Evolutionary conservation across 2,888 invertebrate genomes (phyloP), one percentile per base, ranked within the genome.

Genomic region (Papilio gigon): DNA sequence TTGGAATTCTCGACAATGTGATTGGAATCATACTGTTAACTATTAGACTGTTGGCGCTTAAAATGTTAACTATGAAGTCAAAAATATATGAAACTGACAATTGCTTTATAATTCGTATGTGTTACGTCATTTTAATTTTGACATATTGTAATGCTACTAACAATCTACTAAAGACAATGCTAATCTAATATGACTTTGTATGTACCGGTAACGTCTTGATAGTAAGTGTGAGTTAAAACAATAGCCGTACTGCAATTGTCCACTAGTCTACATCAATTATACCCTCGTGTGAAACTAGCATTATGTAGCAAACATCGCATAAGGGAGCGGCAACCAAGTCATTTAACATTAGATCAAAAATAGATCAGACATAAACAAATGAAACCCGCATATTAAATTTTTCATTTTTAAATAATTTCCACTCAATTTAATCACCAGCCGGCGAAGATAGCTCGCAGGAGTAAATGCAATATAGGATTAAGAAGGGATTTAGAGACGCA

Each of bases 301-400:
- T 47, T 47, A 22, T 69, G 42, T 61, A 42, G 60, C 68, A 69
- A 69, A 69, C 61, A 69, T 6, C 25, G 11, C 12, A 12, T n/a
- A 17, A 42, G 65, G 69, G 69, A 61, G 69, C 40, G 68, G 50
- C 60, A 6, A 33, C 14, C 20, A 53, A 27, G 6, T 20, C 17
- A 35, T 44, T 44, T n/a, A n/a, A n/a, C n/a, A n/a, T n/a, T n/a
- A n/a, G 44, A 44, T 44, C 53, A 27, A 53, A 14, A 53, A n/a
- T 53, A 53, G 14, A 50, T 14, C 25, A 53, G 27, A 27, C 14
- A 47, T 14, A 47, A 25, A 8, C 8, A 14, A 44, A 20, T 44
- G 17, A 44, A 44, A 11, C 2, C 3, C 9, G 11, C 2, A 20
- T 44, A 44, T 1, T 3, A 20, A 42, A 8, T n/a, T 8, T 17